phyloP scores from a whole-genome alignment of 2,888 invertebrate genomes.

The Drosophila siamana region DNA sequence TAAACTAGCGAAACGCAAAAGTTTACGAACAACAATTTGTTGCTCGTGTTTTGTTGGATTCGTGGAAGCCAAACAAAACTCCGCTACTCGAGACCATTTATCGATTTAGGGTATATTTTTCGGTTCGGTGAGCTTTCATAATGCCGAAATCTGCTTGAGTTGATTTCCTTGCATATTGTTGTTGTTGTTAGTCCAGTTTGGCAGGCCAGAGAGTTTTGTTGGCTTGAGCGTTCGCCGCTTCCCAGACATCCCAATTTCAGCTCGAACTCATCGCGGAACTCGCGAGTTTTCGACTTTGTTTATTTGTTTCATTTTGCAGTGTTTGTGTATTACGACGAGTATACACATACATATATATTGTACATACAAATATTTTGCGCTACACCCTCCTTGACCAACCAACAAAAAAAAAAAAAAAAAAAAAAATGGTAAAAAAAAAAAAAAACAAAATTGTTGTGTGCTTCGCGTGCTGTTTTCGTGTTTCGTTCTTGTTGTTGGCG shows the following conservation, averaged over 20 bases:
- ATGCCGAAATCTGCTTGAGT: constrained; percentile 9
- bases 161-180: not conserved
- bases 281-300: constrained; percentile 27
- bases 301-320: constrained; percentile 63
- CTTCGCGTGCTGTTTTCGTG: constrained; percentile 1
- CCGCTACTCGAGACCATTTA: too few relatives aligned
- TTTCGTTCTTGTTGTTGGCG: constrained; percentile 8
- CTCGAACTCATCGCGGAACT: not conserved
- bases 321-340: constrained; percentile 41
- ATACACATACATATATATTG: not conserved
- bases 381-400: not conserved
- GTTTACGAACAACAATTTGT: too few relatives aligned
- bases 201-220: not conserved
- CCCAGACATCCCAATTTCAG: not conserved
- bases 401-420: too few relatives aligned
- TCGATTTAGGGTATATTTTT: constrained; percentile 8
- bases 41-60: not conserved
- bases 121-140: constrained; percentile 18
- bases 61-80: not conserved
- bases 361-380: constrained; percentile 7
- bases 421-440: too few relatives aligned
- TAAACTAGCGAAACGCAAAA: too few relatives aligned
- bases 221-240: not conserved
- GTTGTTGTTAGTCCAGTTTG: constrained; percentile 6
- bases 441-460: not conserved